Conservation (phyloP, 2,888 invertebrate genomes). For the Lysandra bellargus region DNA sequence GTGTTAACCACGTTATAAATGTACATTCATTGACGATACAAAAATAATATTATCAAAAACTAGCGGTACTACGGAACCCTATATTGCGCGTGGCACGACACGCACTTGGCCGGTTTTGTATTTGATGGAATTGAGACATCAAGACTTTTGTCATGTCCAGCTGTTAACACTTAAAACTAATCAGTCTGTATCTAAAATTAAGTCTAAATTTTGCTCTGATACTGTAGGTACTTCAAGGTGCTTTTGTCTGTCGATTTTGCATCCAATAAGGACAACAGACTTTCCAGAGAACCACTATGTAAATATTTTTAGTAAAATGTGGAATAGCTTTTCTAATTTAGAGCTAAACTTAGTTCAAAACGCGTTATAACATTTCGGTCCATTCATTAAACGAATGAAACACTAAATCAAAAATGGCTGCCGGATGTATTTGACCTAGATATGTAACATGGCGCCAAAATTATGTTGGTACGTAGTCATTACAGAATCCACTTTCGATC, state of each 20-base stretch:
- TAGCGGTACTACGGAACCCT: no score
- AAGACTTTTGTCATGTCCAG: not conserved
- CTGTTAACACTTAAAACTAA: not conserved
- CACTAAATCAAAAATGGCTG: slow-evolving; percentile 11
- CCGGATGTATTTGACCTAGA: slow-evolving; percentile 29
- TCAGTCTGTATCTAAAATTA: not conserved
- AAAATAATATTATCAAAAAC: no score
- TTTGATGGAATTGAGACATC: slow-evolving; percentile 9
- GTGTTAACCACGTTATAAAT: no score
- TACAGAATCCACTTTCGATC: slow-evolving; percentile 15
- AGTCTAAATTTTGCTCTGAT: not conserved
- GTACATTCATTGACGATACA: no score
- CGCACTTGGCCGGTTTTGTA: not conserved
- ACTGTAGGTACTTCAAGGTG: no score
- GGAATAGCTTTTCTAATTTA: not conserved
- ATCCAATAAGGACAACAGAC: no score
- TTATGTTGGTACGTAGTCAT: not conserved
- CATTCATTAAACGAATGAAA: slow-evolving; percentile 16
- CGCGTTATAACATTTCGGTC: not conserved
- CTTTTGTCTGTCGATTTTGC: not conserved
- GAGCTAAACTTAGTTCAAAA: not conserved
- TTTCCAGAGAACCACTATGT: no score
- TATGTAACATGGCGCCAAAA: slow-evolving; percentile 27
- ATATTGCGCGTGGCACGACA: no score
- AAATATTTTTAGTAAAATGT: no score